Conservation (phyloP, 2,113 vertebrate species). For the Platysternon megacephalum region DNA sequence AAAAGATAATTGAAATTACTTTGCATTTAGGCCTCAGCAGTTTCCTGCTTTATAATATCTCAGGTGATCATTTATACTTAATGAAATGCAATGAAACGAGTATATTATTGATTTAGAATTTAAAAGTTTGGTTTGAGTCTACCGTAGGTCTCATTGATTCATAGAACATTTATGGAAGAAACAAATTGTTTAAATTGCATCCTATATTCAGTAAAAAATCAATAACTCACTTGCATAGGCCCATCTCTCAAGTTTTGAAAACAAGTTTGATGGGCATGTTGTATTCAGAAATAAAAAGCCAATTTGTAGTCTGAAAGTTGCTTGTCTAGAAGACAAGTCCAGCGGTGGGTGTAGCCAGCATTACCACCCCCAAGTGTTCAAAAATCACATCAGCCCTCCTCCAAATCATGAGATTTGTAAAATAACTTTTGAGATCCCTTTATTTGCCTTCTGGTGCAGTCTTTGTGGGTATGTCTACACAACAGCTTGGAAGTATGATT, state of each 20-base stretch:
- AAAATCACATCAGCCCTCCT: background rate
- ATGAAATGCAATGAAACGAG: slow-evolving; percentile 60
- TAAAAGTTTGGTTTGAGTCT: slow-evolving; percentile 30
- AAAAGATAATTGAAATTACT: slow-evolving; percentile 66
- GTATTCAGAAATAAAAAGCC: background rate
- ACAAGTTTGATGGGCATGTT: background rate
- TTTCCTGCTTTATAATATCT: slow-evolving; percentile 61
- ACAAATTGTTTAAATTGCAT: slow-evolving; percentile 62
- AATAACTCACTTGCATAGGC: slow-evolving; percentile 16
- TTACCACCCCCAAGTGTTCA: background rate
- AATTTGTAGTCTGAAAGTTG: background rate
- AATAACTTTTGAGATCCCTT: background rate
- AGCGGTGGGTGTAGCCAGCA: background rate
- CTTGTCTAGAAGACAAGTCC: background rate
- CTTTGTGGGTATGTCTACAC: background rate
- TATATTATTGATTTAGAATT: slow-evolving; percentile 64
- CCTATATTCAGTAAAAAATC: slow-evolving; percentile 41
- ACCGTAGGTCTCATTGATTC: background rate
- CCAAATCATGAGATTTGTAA: background rate
- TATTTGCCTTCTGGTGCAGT: background rate
- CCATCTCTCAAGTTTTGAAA: slow-evolving; percentile 36
- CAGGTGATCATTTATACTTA: slow-evolving; percentile 70
- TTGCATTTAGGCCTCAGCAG: slow-evolving; percentile 47
- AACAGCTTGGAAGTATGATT: background rate
- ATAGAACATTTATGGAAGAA: slow-evolving; percentile 45